A percentile compares a stretch with the other conserved stretches of the same genome.
Conservation (phyloP, 2,888 invertebrate genomes). For the Lordiphosa andalusiaca region DNA sequence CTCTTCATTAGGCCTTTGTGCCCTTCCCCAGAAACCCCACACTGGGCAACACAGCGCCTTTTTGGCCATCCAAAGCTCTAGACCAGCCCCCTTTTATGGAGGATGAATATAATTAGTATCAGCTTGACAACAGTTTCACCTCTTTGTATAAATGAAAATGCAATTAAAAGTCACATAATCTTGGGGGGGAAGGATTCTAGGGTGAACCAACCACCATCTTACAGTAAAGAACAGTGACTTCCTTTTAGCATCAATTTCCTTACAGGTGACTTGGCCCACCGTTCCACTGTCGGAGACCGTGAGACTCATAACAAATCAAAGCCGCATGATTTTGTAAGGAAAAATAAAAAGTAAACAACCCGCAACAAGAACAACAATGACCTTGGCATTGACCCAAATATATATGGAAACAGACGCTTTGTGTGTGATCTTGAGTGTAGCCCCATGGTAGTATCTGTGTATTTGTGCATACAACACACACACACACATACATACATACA, state of each 20-base stretch:
- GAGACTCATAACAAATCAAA: slow-evolving; percentile 2
- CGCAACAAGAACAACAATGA: slow-evolving; percentile 41
- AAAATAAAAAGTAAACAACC: slow-evolving; percentile 33
- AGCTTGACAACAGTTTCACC: too few relatives aligned
- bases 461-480: slow-evolving; percentile 32
- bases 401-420: slow-evolving; percentile 51
- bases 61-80: too few relatives aligned
- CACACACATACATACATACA: slow-evolving; percentile 12
- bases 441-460: slow-evolving; percentile 43
- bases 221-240: too few relatives aligned
- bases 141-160: too few relatives aligned
- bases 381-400: slow-evolving; percentile 56
- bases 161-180: too few relatives aligned
- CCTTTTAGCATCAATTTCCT: neutral
- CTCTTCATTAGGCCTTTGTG: too few relatives aligned
- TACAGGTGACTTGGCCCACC: neutral
- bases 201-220: too few relatives aligned
- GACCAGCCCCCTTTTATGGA: too few relatives aligned
- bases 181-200: too few relatives aligned
- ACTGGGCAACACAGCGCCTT: too few relatives aligned
- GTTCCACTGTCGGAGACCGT: neutral
- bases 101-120: too few relatives aligned
- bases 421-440: slow-evolving; percentile 61
- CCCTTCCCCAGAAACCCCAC: too few relatives aligned
- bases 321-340: slow-evolving; percentile 11